A percentile compares a stretch with the other conserved stretches of the same genome.
Conservation (phyloP, 2,888 invertebrate genomes). For the Cyclophora albipunctata region DNA sequence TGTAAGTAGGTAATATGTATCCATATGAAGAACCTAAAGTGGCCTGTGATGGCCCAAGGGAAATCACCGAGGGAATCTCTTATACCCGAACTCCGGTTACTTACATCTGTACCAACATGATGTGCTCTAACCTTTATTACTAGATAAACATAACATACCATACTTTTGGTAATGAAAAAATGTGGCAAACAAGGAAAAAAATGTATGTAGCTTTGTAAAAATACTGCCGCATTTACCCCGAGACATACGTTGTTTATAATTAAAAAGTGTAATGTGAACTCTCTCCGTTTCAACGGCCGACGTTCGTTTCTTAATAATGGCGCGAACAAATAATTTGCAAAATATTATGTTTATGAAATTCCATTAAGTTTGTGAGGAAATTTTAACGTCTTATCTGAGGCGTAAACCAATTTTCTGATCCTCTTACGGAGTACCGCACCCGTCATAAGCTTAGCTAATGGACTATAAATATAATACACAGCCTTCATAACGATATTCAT, state of each 20-base stretch:
- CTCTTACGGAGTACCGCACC: constrained; percentile 35
- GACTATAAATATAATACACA: constrained; percentile 33
- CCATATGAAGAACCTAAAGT: constrained; percentile 28
- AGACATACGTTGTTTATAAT: too few relatives aligned
- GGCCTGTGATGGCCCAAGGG: constrained; percentile 38
- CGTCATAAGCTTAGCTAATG: constrained; percentile 48
- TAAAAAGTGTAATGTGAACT: too few relatives aligned
- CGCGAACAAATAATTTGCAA: constrained; percentile 1
- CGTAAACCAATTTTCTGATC: constrained; percentile 50
- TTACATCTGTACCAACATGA: constrained; percentile 8
- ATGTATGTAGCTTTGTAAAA: background rate
- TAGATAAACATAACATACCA: background rate
- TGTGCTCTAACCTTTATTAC: constrained; percentile 13
- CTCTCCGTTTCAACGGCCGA: background rate
- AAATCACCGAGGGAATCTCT: constrained; percentile 44
- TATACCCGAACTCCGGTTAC: constrained; percentile 26
- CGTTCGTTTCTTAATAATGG: background rate
- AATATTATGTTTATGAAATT: constrained; percentile 16
- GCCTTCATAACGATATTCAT: constrained; percentile 4
- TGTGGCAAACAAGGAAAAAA: background rate
- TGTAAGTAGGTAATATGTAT: constrained; percentile 22
- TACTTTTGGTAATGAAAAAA: background rate
- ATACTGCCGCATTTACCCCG: too few relatives aligned
- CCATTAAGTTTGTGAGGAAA: constrained; percentile 39
- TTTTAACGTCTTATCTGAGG: constrained; percentile 43